Base-by-base conservation (phyloP, 2,888 invertebrate species). In the Mellilla xanthometata region DNA sequence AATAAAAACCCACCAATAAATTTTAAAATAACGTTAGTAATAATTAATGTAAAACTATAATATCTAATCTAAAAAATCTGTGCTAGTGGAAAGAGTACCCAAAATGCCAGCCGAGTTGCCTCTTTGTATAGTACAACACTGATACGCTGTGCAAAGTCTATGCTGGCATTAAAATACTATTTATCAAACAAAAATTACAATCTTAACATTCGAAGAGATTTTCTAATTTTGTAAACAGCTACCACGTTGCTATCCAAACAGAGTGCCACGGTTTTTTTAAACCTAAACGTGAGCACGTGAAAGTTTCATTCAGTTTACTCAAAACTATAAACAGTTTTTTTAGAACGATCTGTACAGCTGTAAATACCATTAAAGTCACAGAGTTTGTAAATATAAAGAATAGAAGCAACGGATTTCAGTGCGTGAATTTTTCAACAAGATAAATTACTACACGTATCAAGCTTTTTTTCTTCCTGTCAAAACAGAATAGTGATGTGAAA, bases 301-400 rank as follows among this genome's bases (percentile, higher is more conserved):
- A 46, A 23, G 42, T 49, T 48, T 42, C 43, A 35, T 46, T 49
- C 12, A 39, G 42, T 41, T 24, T 43, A 33, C 34, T 41, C 38
- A 27, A 45, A 42, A 40, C 34, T 52, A 36, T 48, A 52, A 54
- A 34, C 39, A 7, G 35, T 33, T 35, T n/a, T n/a, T 41, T 36
- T 36, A 36, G 34, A 35, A 42, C 49, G 28, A 27, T 41, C 36
- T 34, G 33, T 39, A 29, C 11, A 33, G 19, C 42, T 38, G 40
- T 59, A 60, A 57, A 60, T 54, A 54, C 49, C 43, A 52, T 60
- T 48, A 58, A 54, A 52, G 47, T 58, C 57, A 40, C 43, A 39
- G 28, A 28, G 36, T 49, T 45, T 40, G 47, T 49, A 60, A 60
- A 60, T 47, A 60, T 19, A 24, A 36, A 29, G 34, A 39, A 49